Evolutionary conservation across 2,113 vertebrate genomes (phyloP), one percentile per base, ranked within the genome.

Genomic region (Gobius niger): DNA sequence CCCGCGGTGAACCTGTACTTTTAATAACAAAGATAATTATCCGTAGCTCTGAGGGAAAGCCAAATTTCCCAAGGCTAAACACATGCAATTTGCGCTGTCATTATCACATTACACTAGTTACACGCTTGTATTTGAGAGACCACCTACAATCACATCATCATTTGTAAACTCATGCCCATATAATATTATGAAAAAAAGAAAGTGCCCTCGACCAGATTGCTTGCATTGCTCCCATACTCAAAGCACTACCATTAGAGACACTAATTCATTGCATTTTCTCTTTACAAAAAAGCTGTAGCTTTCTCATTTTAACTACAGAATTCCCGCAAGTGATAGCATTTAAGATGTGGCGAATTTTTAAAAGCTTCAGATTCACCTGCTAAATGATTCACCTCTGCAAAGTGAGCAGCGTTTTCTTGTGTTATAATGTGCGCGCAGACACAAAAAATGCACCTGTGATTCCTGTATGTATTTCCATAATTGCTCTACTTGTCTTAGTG

Each of bases 21-120:
- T 60, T 60, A 60, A 42, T 60, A 60, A 60, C 14, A 42, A 34
- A 60, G 10, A 60, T 42, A 10, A 60, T 60, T 60, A 41, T 60
- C 34, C 8, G 9, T 60, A 60, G 57, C 57, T 42, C 57, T 8
- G 10, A 60, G 34, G 40, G 34, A 16, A 60, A 13, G 4, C 14
- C 41, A 10, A 44, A 42, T 42, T 42, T 44, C 40, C 57, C 57
- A 44, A 40, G 41, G 57, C 57, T 9, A 44, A 57, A 34, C 24
- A 57, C 54, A 15, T 52, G 50, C 15, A 52, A 52, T 16, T 49
- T 52, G 14, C 7, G 15, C 47, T 15, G 56, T 8, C 34, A 59
- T 60, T n/a, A 60, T 41, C 40, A 9, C 57, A 44, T 54, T 54
- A 54, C 52, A 5, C 40, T 13, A n/a, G 57, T 41, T 41, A 16